Evolutionary conservation across 1,140 invertebrate species (phyloP).

Genomic region (Orussus abietinus): DNA sequence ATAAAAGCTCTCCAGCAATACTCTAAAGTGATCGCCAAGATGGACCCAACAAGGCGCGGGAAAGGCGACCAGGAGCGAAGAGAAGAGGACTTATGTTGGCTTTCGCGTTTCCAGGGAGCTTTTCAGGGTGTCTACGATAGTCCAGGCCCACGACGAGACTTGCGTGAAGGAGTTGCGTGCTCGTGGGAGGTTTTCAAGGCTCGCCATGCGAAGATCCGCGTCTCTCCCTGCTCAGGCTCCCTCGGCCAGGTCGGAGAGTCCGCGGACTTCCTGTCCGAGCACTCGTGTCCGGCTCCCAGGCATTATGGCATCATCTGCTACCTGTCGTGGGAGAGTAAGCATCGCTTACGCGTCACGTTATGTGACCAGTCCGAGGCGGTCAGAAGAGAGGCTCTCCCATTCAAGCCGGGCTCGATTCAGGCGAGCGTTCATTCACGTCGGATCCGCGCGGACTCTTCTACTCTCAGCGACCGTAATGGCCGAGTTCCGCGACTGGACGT

Average conservation of each 20-base stretch:
- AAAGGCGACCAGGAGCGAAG: no score
- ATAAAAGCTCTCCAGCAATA: no score
- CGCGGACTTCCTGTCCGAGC: slow-evolving; percentile 51
- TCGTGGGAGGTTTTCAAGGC: slow-evolving; percentile 46
- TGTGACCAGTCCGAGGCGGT: slow-evolving; percentile 38
- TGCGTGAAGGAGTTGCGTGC: slow-evolving; percentile 49
- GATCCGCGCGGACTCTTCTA: no score
- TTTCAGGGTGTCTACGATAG: no score
- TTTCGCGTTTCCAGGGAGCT: no score
- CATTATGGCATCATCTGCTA: slow-evolving; percentile 52
- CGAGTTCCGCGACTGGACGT: no score
- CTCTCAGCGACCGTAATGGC: no score
- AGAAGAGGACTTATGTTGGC: no score
- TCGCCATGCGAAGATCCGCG: slow-evolving; percentile 53
- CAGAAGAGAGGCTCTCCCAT: no score
- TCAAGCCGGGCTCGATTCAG: slow-evolving; percentile 19
- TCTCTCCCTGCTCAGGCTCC: slow-evolving; percentile 27
- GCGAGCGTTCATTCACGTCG: slow-evolving; percentile 11
- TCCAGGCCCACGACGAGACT: no score
- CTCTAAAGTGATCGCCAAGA: no score
- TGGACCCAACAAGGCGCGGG: no score
- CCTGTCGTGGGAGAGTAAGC: slow-evolving; percentile 53
- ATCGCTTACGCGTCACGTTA: slow-evolving; percentile 45
- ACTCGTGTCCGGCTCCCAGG: slow-evolving; percentile 44
- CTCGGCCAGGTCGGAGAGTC: slow-evolving; percentile 3